phyloP scores from a whole-genome alignment of 2,797 vertebrate species.

The Pseudomugil gertrudae region DNA sequence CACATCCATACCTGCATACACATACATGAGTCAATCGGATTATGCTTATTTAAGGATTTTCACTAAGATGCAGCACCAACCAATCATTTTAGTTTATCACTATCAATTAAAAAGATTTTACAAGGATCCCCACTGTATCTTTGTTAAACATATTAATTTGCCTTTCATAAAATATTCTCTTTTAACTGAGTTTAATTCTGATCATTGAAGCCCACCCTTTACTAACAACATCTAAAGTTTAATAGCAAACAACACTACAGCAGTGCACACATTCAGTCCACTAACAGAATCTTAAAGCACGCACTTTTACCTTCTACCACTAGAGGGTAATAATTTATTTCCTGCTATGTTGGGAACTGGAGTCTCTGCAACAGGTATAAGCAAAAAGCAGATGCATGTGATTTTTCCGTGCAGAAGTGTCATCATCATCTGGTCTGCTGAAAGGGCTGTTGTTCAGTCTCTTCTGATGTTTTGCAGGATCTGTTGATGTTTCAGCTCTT shows the following conservation, averaged over 20 bases:
- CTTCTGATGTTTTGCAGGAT: slow-evolving; percentile 51
- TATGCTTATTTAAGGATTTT: no score
- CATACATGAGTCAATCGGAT: no score
- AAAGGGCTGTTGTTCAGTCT: slow-evolving; percentile 55
- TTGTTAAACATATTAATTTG: background rate
- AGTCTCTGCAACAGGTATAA: slow-evolving; percentile 25
- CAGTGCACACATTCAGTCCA: background rate
- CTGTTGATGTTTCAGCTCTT: slow-evolving; percentile 64
- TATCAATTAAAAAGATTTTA: background rate
- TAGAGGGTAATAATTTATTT: slow-evolving; percentile 68
- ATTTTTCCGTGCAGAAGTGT: slow-evolving; percentile 63
- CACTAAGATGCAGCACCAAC: background rate
- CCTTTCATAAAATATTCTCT: background rate
- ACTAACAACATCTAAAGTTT: background rate
- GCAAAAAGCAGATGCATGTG: slow-evolving; percentile 52
- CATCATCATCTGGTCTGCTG: slow-evolving; percentile 45
- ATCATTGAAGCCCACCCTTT: background rate
- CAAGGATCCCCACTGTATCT: background rate
- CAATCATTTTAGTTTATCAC: background rate
- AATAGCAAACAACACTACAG: background rate
- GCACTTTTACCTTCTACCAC: slow-evolving; percentile 60
- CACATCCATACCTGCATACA: no score
- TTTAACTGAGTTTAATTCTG: background rate
- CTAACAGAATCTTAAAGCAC: background rate
- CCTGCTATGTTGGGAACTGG: slow-evolving; percentile 2